Evolutionary conservation across 1,140 invertebrate species (phyloP).

Genomic region (Lepidurus arcticus): DNA sequence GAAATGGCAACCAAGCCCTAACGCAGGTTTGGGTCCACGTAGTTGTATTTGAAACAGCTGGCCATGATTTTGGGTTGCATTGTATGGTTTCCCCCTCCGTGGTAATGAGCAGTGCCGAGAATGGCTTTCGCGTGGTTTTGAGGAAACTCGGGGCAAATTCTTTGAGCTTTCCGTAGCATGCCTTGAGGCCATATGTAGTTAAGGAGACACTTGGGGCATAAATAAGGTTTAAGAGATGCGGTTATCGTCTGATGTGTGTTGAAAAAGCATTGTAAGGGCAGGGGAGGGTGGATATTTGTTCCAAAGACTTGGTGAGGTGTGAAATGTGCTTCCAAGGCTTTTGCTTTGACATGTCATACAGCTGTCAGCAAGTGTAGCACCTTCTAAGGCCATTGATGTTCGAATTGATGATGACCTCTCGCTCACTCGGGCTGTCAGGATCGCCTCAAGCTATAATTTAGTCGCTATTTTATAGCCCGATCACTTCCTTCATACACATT

Average conservation of each 20-base stretch:
- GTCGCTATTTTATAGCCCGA: neutral
- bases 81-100: neutral
- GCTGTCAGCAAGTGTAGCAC: slow-evolving; percentile 17
- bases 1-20: too few relatives aligned
- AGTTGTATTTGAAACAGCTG: neutral
- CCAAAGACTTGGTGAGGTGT: neutral
- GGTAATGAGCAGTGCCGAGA: neutral
- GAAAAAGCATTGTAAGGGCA: slow-evolving; percentile 9
- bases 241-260: neutral
- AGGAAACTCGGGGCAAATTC: neutral
- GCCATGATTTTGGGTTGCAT: neutral
- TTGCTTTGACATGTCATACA: slow-evolving; percentile 6
- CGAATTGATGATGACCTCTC: neutral
- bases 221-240: neutral
- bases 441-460: neutral
- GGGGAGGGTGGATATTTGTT: neutral
- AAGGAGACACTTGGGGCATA: neutral
- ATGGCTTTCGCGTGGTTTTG: neutral
- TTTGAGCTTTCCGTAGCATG: neutral
- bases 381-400: neutral
- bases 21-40: too few relatives aligned
- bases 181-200: neutral
- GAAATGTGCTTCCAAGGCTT: neutral
- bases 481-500: neutral
- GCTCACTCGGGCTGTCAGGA: neutral